Evolutionary conservation across 2,888 invertebrate genomes (phyloP).

Genomic region (Eupithecia exiguata): DNA sequence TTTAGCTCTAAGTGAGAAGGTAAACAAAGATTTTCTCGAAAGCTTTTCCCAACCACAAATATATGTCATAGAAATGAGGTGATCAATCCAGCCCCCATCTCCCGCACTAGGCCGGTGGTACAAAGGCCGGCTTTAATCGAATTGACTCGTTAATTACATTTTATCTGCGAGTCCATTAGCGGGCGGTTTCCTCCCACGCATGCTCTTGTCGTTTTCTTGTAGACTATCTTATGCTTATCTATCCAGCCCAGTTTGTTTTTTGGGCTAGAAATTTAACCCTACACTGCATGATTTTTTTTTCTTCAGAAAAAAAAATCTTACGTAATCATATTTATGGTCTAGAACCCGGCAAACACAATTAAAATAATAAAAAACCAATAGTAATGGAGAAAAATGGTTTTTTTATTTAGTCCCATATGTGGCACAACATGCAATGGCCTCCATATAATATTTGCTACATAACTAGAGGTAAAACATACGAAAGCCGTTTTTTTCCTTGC

Average conservation of each 20-base stretch:
- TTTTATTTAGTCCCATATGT: too few species aligned
- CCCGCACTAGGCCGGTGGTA: slow-evolving; percentile 51
- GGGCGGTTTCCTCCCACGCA: slow-evolving; percentile 38
- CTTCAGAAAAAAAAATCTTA: too few species aligned
- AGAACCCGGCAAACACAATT: too few species aligned
- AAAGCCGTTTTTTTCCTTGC: too few species aligned
- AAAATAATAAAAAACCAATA: too few species aligned
- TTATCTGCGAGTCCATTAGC: slow-evolving; percentile 71
- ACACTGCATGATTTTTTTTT: too few species aligned
- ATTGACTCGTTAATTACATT: slow-evolving; percentile 78
- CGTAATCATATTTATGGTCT: too few species aligned
- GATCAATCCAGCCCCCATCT: slow-evolving; percentile 22
- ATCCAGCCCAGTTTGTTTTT: slow-evolving; percentile 42
- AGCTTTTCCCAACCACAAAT: neutral
- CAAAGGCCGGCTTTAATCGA: slow-evolving; percentile 70
- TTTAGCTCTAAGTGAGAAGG: too few species aligned
- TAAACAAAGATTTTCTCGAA: neutral
- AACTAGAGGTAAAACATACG: too few species aligned
- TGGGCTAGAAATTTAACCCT: slow-evolving; percentile 23
- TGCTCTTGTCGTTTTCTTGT: slow-evolving; percentile 8
- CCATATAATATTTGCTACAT: too few species aligned
- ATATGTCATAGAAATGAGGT: neutral
- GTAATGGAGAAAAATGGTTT: too few species aligned
- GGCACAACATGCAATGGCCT: too few species aligned
- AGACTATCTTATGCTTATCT: slow-evolving; percentile 40